Conservation (phyloP, 2,797 vertebrate species). For the Neostethus bicornis region DNA sequence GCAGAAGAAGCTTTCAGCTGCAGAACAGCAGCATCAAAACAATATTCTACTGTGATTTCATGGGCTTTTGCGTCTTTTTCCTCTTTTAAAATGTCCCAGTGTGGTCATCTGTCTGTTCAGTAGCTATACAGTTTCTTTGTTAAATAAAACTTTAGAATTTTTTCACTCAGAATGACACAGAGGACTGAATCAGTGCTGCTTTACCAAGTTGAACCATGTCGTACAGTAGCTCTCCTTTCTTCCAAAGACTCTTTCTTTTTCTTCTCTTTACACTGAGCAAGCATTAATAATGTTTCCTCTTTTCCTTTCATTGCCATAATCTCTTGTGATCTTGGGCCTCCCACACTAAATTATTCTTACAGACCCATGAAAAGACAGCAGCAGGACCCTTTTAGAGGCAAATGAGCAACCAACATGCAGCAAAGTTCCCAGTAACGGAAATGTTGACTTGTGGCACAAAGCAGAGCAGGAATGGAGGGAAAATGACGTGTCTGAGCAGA, state of each 20-base stretch:
- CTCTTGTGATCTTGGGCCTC: constrained; percentile 64
- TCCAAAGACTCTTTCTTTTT: constrained; percentile 33
- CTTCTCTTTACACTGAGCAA: constrained; percentile 48
- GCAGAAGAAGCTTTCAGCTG: too few species aligned
- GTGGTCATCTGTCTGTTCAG: neutral
- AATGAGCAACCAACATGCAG: constrained; percentile 66
- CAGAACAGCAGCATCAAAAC: too few species aligned
- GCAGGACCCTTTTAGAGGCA: constrained; percentile 68
- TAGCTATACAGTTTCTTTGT: neutral
- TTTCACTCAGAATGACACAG: constrained; percentile 2
- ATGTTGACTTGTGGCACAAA: constrained; percentile 51
- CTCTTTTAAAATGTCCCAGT: too few species aligned
- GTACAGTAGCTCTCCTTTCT: constrained; percentile 45
- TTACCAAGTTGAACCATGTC: constrained; percentile 37
- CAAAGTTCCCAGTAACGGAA: constrained; percentile 64
- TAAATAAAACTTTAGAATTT: neutral
- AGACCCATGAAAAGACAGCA: constrained; percentile 65
- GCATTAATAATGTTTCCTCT: constrained; percentile 67
- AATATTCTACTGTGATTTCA: too few species aligned
- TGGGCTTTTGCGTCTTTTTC: too few species aligned
- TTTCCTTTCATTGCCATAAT: constrained; percentile 62
- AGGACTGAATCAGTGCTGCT: constrained; percentile 16
- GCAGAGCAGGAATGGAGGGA: constrained; percentile 26
- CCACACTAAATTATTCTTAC: constrained; percentile 68
- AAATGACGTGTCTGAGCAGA: constrained; percentile 29